Evolutionary conservation across 1,140 invertebrate species (phyloP), one percentile per base, ranked within the genome.

Genomic region (Paraescarpia echinospica): DNA sequence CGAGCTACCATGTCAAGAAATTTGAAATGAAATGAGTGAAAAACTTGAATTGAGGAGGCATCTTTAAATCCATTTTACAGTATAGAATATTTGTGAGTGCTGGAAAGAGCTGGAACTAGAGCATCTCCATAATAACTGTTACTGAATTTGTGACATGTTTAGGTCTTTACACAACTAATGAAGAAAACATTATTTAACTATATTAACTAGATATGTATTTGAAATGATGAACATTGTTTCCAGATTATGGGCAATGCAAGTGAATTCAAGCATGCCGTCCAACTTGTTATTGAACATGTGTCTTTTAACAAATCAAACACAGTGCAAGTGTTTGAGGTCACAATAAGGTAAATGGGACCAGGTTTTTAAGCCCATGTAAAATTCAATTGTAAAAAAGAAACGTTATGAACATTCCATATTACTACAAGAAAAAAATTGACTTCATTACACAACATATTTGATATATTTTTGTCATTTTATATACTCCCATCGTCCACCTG

Each of bases 301-400:
- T 96, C 96, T 48, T 97, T 97, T 95, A 97, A 97, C 94, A 97
- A 97, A 94, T 96, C 97, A 94, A 97, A 96, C 89, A 97, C 97
- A 35, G 97, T 97, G 22, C 97, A 98, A 95, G 97, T 98, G 22
- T 97, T 97, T 96, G 97, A 97, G 95, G 97, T 97, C 1, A 97
- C 97, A 92, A 97, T 97, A 89, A 96, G 97, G 97, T 97, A 95
- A 94, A 31, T 90, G 33, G 90, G 8, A 93, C 92, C 59, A 14
- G 2, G 88, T 12, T 41, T 92, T 4, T 92, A 41, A 41, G 4
- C 4, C 12, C 4, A 41, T 41, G 4, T 41, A 41, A 41, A 41
- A 41, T 4, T 12, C 41, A 41, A 12, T n/a, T n/a, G n/a, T n/a
- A n/a, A n/a, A n/a, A n/a, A n/a, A n/a, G n/a, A n/a, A n/a, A n/a